Evolutionary conservation across 2,113 vertebrate species (phyloP), one percentile per base, ranked within the genome.

Genomic region (Neotoma lepida): DNA sequence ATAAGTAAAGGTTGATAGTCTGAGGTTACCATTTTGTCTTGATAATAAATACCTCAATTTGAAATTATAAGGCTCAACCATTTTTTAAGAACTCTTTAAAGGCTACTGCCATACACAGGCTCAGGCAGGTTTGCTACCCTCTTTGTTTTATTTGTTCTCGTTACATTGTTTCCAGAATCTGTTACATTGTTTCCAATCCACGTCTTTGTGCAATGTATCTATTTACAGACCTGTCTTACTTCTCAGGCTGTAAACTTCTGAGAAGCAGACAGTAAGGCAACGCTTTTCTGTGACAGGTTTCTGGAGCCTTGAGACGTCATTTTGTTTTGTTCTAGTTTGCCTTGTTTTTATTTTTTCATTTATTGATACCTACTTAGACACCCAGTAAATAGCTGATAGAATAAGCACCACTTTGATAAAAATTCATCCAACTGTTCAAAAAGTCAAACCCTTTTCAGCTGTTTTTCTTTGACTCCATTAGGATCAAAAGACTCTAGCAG

Each of bases 31-130:
- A 14, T 89, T 97, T 93, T 93, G 30, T 86, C 82, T 86, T 85
- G 33, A 89, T 76, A 94, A 71, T 84, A 90, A 95, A 94, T 71
- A 85, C 66, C n/a, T 91, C 82, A 63, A 92, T 87, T 96, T 96
- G 93, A 95, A 97, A 86, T 95, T 78, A 13, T 89, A 97, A 84
- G 61, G 15, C 33, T 78, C 46, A 64, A 92, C 93, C 46, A 74
- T 73, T 95, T 93, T 90, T 95, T 54, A 94, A 96, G 64, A 92
- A 56, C 30, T 63, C 35, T 54, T 90, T 95, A 92, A 94, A 92
- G 54, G 84, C 9, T 49, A 86, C 18, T 17, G 77, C 71, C 24
- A 66, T 76, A 49, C 30, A 90, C 41, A 58, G 13, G 49, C 64
- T 51, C 4, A 66, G 78, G 63, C 86, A 94, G 70, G 51, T 61